Percentiles rank a stretch among this genome's conserved stretches.
These are phyloP conservation scores for Aphis craccivora DNA, from an alignment of 1,140 invertebrate genomes.

Conservation along the genomic window DNA sequence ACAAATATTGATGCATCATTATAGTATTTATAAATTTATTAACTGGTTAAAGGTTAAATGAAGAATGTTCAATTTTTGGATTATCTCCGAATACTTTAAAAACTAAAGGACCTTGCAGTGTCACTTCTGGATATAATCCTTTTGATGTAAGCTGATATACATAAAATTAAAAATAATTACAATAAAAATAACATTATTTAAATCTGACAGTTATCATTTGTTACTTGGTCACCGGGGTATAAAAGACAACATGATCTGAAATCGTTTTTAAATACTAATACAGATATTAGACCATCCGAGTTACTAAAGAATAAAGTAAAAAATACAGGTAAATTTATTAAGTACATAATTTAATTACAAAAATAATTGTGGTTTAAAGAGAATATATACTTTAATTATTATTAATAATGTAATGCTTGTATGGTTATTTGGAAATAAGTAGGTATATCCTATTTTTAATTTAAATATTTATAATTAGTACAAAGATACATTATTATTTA, in stretches of 20 bases:
- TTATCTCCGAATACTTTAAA: constrained; percentile 23
- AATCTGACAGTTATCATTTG: constrained; percentile 1
- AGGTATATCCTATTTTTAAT: too few relatives aligned
- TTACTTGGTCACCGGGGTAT: constrained; percentile 51
- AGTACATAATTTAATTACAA: not conserved
- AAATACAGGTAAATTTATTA: not conserved
- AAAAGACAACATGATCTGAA: constrained; percentile 7
- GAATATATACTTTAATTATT: too few relatives aligned
- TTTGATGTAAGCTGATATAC: constrained; percentile 35
- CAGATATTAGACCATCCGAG: not conserved
- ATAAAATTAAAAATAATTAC: not conserved
- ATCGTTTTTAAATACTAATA: not conserved
- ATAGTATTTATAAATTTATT: not conserved
- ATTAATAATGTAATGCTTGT: too few relatives aligned
- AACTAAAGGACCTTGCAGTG: not conserved
- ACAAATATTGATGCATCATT: not conserved
- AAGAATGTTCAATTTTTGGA: constrained; percentile 47
- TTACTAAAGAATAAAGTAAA: not conserved
- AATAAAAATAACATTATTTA: not conserved
- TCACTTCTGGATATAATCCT: constrained; percentile 30
- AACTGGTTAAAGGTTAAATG: constrained; percentile 41
- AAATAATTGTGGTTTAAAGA: not conserved
- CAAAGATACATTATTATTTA: too few relatives aligned
- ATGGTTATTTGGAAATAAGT: too few relatives aligned
- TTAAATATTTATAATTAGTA: too few relatives aligned